Conservation (phyloP, 2,113 vertebrate genomes). For the Nannospalax galili region DNA sequence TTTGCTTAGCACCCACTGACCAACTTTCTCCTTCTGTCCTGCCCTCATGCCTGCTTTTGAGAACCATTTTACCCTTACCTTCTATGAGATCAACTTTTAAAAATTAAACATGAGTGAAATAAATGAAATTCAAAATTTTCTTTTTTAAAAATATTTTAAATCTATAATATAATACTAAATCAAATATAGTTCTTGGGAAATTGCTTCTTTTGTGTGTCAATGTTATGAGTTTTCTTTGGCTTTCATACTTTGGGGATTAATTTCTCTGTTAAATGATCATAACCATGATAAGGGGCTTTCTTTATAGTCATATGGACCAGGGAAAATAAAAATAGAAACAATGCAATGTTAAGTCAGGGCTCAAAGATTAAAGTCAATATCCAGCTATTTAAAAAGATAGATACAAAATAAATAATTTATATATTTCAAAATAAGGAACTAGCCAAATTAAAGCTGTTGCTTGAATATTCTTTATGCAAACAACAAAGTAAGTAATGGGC, state of each 20-base stretch:
- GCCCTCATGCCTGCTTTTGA: no score
- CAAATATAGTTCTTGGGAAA: background rate
- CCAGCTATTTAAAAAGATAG: background rate
- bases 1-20: no score
- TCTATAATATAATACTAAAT: background rate
- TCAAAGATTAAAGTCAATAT: background rate
- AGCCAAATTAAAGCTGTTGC: background rate
- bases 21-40: no score
- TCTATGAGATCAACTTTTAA: no score
- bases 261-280: background rate
- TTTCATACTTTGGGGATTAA: background rate
- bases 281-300: background rate
- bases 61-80: no score
- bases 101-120: no score
- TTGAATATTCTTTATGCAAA: background rate
- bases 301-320: background rate
- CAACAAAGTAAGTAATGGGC: background rate
- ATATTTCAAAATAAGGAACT: background rate
- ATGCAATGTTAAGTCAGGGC: background rate
- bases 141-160: no score
- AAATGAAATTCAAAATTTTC: no score
- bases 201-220: background rate
- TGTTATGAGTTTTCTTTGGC: background rate
- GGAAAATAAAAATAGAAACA: background rate
- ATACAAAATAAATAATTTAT: background rate